Evolutionary conservation across 1,140 invertebrate species (phyloP).

Genomic region (Lethrus apterus): DNA sequence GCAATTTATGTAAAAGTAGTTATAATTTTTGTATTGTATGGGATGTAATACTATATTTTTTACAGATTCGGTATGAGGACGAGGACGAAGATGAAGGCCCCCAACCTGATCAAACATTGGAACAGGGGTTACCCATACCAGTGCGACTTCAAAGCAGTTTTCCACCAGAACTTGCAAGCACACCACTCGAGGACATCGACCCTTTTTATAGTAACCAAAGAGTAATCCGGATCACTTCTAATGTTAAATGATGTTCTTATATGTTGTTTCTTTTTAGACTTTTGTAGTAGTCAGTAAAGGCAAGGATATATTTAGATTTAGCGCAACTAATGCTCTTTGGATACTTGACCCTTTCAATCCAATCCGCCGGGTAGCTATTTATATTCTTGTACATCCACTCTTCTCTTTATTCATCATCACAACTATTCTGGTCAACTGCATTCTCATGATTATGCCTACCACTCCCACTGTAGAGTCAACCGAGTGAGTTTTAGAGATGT

Average conservation of each 20-base stretch:
- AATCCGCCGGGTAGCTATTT: slow-evolving; percentile 92
- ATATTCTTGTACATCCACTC: slow-evolving; percentile 93
- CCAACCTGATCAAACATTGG: slow-evolving; percentile 85
- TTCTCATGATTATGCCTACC: slow-evolving; percentile 95
- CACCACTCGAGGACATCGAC: slow-evolving; percentile 93
- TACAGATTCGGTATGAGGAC: slow-evolving; percentile 85
- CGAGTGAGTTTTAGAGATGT: slow-evolving; percentile 70
- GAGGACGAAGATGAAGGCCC: slow-evolving; percentile 94
- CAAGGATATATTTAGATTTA: slow-evolving; percentile 98
- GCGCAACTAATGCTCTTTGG: slow-evolving; percentile 91
- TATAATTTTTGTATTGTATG: too few relatives aligned
- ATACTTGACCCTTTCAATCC: slow-evolving; percentile 95
- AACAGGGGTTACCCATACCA: slow-evolving; percentile 84
- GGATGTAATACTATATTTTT: slow-evolving; percentile 13
- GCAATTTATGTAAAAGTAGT: too few relatives aligned
- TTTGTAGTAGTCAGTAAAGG: slow-evolving; percentile 98
- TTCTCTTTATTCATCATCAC: slow-evolving; percentile 97
- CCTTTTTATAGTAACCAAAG: slow-evolving; percentile 85
- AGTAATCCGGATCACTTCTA: slow-evolving; percentile 52
- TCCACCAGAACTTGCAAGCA: slow-evolving; percentile 83
- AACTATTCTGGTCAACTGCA: slow-evolving; percentile 95
- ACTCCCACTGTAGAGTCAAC: slow-evolving; percentile 89
- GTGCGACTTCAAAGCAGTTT: slow-evolving; percentile 83
- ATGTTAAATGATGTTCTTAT: slow-evolving; percentile 1
- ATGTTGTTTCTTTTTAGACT: slow-evolving; percentile 61